Evolutionary conservation across 1,140 invertebrate species (phyloP).

Genomic region (Apolygus lucorum): DNA sequence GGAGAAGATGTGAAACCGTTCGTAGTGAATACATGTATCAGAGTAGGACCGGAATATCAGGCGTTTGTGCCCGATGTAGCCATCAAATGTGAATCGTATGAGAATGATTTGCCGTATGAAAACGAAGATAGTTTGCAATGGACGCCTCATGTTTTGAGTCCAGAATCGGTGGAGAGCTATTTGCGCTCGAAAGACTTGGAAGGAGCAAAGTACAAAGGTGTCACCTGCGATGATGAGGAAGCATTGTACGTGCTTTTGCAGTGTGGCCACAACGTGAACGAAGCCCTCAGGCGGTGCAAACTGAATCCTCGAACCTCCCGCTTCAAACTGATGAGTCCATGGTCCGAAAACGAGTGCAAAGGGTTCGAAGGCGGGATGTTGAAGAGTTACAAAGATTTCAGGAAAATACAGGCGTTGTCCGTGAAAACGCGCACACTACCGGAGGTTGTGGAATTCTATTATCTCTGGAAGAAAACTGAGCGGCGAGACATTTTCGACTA

Average conservation of each 20-base stretch:
- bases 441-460: conserved; percentile 95
- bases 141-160: conserved; percentile 70
- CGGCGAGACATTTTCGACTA: conserved; percentile 81
- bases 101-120: conserved; percentile 78
- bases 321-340: conserved; percentile 55
- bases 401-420: conserved; percentile 86
- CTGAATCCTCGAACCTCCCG: conserved; percentile 57
- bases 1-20: no score
- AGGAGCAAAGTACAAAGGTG: conserved; percentile 58
- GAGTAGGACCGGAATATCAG: neutral
- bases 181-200: conserved; percentile 56
- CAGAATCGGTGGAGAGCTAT: conserved; percentile 69
- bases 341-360: conserved; percentile 96
- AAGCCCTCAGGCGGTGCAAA: conserved; percentile 74
- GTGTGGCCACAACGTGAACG: conserved; percentile 87
- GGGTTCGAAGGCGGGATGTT: conserved; percentile 92
- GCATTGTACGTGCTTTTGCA: conserved; percentile 82
- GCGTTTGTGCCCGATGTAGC: neutral
- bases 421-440: conserved; percentile 88
- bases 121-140: conserved; percentile 91
- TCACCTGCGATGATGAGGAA: conserved; percentile 86
- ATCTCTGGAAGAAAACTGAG: conserved; percentile 97
- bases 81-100: conserved; percentile 46
- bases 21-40: no score
- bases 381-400: conserved; percentile 90